These are phyloP conservation scores for Perizoma flavofasciatum DNA, from an alignment of 2,888 invertebrate genomes.

Conservation along the genomic window DNA sequence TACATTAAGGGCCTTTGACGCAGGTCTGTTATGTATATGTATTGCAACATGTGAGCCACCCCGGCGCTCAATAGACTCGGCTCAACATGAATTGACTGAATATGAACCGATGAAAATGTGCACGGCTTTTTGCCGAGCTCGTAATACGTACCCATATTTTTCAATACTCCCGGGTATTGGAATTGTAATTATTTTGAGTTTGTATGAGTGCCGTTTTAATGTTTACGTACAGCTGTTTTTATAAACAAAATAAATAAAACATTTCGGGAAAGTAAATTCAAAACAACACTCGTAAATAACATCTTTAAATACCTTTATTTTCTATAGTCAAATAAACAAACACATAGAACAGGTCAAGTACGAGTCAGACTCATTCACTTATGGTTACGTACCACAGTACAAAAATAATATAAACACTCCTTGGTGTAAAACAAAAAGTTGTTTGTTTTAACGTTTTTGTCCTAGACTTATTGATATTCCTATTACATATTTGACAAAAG, in stretches of 20 bases:
- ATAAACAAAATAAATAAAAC: conserved; percentile 14
- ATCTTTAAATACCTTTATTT: conserved; percentile 29
- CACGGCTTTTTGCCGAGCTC: conserved; percentile 32
- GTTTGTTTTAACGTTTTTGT: no score
- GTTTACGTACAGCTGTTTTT: conserved; percentile 9
- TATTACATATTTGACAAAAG: no score
- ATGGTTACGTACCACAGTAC: no score
- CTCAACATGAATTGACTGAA: conserved; percentile 29
- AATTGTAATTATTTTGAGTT: conserved; percentile 26
- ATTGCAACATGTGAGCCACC: conserved; percentile 44
- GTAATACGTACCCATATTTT: conserved; percentile 23
- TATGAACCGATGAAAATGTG: conserved; percentile 40
- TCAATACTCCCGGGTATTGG: conserved; percentile 25
- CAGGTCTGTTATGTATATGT: conserved; percentile 41
- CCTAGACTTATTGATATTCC: no score
- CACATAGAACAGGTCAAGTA: no score
- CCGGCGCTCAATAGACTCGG: conserved; percentile 43
- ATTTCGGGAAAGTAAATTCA: conserved; percentile 8
- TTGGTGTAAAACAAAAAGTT: no score
- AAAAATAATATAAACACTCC: no score
- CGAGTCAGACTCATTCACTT: no score
- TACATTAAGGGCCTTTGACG: conserved; percentile 58
- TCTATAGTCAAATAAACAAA: conserved; percentile 37
- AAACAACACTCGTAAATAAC: conserved; percentile 21
- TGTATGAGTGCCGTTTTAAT: conserved; percentile 15